These are phyloP conservation scores for Bellardia bayeri DNA, from an alignment of 2,888 invertebrate genomes.

Conservation along the genomic window DNA sequence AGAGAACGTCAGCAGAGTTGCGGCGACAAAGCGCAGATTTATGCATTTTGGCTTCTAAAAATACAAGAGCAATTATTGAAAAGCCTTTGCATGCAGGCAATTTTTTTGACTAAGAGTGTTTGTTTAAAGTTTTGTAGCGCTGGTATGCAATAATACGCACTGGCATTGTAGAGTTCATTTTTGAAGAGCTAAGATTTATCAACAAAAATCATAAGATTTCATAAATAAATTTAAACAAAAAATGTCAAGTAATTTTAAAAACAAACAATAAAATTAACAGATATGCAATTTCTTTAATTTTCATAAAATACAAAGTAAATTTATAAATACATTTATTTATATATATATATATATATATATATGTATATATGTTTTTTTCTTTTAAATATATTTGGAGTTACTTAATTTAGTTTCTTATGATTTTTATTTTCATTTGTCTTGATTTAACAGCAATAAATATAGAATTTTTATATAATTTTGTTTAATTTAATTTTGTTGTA, in stretches of 20 bases:
- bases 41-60: no score
- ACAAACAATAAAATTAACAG: conserved; percentile 3
- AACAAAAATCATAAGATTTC: no score
- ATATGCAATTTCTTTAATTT: conserved; percentile 9
- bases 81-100: no score
- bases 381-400: conserved; percentile 50
- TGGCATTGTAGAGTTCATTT: neutral
- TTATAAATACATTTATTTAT: conserved; percentile 59
- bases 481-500: conserved; percentile 19
- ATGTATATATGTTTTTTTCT: conserved; percentile 20
- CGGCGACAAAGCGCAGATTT: no score
- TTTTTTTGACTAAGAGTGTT: no score
- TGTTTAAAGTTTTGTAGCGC: no score
- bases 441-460: conserved; percentile 72
- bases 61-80: no score
- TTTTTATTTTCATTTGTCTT: conserved; percentile 44
- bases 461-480: conserved; percentile 42
- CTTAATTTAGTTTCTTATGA: conserved; percentile 42
- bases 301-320: conserved; percentile 37
- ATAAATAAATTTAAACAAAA: neutral
- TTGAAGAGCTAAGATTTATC: neutral
- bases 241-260: neutral
- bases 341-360: conserved; percentile 27
- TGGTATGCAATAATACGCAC: no score
- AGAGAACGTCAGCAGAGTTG: no score